A percentile compares a stretch with the other conserved stretches of the same genome.
Evolutionary conservation across 2,797 vertebrate species (phyloP).

Genomic region (Amblyopsis hoosieri): DNA sequence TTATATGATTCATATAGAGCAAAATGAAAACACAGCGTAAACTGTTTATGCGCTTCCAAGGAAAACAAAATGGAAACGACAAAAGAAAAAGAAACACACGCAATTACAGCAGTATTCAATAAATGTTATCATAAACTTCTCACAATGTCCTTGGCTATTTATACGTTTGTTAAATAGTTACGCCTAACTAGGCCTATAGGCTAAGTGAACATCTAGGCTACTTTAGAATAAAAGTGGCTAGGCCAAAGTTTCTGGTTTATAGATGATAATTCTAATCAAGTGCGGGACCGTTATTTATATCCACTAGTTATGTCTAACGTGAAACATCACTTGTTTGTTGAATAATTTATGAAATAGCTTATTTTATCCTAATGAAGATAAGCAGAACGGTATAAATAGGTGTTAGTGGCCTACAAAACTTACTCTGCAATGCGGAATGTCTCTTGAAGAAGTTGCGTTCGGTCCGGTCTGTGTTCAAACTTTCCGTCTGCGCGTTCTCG

Average conservation of each 20-base stretch:
- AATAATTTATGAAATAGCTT: too few species aligned
- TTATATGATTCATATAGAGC: conserved; percentile 68
- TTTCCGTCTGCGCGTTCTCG: conserved; percentile 37
- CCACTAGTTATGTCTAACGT: too few species aligned
- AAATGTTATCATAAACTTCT: too few species aligned
- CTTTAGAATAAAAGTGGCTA: not conserved
- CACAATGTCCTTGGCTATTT: too few species aligned
- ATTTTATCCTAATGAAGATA: too few species aligned
- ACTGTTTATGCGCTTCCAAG: conserved; percentile 54
- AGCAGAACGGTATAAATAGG: too few species aligned
- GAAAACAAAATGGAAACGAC: conserved; percentile 12
- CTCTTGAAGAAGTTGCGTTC: conserved; percentile 26
- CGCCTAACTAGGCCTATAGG: too few species aligned
- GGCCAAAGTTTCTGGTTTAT: not conserved
- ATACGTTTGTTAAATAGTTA: too few species aligned
- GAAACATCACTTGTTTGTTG: too few species aligned
- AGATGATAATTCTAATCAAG: too few species aligned
- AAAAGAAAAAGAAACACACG: not conserved
- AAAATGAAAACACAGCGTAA: conserved; percentile 63
- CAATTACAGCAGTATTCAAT: too few species aligned
- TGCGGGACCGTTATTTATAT: too few species aligned
- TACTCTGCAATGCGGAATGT: conserved; percentile 40
- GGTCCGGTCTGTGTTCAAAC: conserved; percentile 54
- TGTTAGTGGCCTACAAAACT: conserved; percentile 23
- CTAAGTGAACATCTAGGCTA: not conserved